phyloP scores from a whole-genome alignment of 2,797 vertebrate species.

The Darevskia nairensis region DNA sequence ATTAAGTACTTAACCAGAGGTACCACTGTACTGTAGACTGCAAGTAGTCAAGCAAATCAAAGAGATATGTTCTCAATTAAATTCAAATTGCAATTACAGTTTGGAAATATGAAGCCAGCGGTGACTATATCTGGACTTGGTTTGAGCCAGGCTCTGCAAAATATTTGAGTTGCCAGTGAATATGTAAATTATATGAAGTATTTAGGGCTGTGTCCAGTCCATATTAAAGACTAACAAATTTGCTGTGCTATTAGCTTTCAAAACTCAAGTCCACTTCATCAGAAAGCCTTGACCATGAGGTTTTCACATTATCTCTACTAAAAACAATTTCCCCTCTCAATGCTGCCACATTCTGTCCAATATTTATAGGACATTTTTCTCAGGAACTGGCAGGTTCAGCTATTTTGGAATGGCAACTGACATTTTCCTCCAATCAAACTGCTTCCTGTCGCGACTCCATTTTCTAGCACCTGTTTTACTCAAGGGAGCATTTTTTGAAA shows the following conservation, averaged over 20 bases:
- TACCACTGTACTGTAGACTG: too few relatives aligned
- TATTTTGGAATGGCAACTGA: neutral
- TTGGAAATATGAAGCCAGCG: neutral
- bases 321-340: neutral
- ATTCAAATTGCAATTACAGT: neutral
- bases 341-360: neutral
- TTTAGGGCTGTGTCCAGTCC: neutral
- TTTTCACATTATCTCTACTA: too few relatives aligned
- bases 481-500: neutral
- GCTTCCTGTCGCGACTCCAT: neutral
- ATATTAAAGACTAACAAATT: neutral
- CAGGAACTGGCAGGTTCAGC: neutral
- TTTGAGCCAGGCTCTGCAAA: neutral
- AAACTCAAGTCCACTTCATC: too few relatives aligned
- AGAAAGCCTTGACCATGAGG: too few relatives aligned
- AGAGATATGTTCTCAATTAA: neutral
- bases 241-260: neutral
- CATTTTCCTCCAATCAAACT: neutral
- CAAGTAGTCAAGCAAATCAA: neutral
- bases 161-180: neutral
- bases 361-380: neutral
- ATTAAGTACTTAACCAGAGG: too few relatives aligned
- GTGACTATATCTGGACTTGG: neutral
- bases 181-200: neutral
- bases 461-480: slow-evolving; percentile 2